Evolutionary conservation across 2,888 invertebrate species (phyloP), one percentile per base, ranked within the genome.

Genomic region (Neuroscelio doddi): DNA sequence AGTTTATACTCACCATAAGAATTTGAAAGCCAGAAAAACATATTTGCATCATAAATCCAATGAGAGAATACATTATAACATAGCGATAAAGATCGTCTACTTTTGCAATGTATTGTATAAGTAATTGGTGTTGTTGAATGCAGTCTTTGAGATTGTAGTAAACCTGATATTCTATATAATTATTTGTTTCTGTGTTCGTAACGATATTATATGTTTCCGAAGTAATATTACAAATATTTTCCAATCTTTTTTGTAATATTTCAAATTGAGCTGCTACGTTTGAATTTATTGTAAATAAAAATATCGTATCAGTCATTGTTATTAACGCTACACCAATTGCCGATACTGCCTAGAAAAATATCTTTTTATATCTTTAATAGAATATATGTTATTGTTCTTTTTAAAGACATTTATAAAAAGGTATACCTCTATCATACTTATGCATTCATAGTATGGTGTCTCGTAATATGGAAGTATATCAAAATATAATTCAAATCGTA

Each of bases 391-490:
- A 12, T 24, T 30, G 21, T 8, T 26, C n/a, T n/a, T n/a, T n/a
- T n/a, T n/a, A n/a, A n/a, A n/a, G n/a, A n/a, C n/a, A n/a, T n/a
- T n/a, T n/a, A n/a, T n/a, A n/a, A n/a, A n/a, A n/a, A n/a, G n/a
- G n/a, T n/a, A n/a, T 64, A 75, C 75, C 71, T 73, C 58, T 7
- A 68, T 24, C 5, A 49, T 4, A 14, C 45, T 66, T 16, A 61
- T 17, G 12, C 68, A 44, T 59, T 73, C 72, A 34, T 62, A 73
- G 26, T 63, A 69, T 0, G 74, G 73, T 3, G 68, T 68, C 41
- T 71, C 58, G 15, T 53, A 62, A 12, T 64, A 55, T 7, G 72
- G 66, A 12, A 71, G 29, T 39, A 61, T 29, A 42, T 70, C 32
- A 14, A 65, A 63, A 45, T 70, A 68, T 8, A 70, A 9, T 17